Percentiles rank a stretch among this genome's conserved stretches.
These are phyloP conservation scores for Percina caprodes DNA, from an alignment of 2,113 vertebrate species.

Conservation along the genomic window DNA sequence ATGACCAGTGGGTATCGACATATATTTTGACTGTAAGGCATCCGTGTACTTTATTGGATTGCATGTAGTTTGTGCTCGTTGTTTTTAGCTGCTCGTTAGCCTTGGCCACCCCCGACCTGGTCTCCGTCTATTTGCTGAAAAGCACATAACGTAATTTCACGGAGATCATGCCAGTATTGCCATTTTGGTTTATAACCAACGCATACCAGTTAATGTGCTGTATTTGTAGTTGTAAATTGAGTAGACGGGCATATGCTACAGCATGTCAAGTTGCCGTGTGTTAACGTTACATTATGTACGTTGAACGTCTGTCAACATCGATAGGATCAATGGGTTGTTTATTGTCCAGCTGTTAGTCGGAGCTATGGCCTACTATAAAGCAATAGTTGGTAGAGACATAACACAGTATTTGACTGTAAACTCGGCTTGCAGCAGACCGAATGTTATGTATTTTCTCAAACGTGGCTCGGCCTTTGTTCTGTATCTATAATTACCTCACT, in stretches of 20 bases:
- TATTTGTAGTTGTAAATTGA: rapidly evolving
- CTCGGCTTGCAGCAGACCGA: background rate
- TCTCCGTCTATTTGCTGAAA: conserved; percentile 53
- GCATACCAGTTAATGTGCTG: rapidly evolving
- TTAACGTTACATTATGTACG: background rate
- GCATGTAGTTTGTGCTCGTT: conserved; percentile 26
- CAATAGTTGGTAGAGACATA: background rate
- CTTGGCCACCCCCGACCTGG: background rate
- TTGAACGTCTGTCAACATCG: background rate
- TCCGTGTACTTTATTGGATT: conserved; percentile 20
- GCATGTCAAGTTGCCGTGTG: background rate
- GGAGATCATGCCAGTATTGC: rapidly evolving
- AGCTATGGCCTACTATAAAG: conserved; percentile 9
- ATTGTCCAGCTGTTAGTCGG: conserved; percentile 23
- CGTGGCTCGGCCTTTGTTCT: background rate
- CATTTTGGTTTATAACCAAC: background rate
- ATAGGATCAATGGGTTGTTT: background rate
- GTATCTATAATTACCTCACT: background rate
- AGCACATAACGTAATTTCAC: background rate
- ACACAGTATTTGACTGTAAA: rapidly evolving
- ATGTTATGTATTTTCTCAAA: background rate
- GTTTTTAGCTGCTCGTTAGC: background rate
- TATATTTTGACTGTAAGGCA: conserved; percentile 49
- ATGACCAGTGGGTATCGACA: conserved; percentile 82
- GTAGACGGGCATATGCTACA: background rate